phyloP scores from a whole-genome alignment of 2,113 vertebrate genomes.

The Bothrops jararaca region DNA sequence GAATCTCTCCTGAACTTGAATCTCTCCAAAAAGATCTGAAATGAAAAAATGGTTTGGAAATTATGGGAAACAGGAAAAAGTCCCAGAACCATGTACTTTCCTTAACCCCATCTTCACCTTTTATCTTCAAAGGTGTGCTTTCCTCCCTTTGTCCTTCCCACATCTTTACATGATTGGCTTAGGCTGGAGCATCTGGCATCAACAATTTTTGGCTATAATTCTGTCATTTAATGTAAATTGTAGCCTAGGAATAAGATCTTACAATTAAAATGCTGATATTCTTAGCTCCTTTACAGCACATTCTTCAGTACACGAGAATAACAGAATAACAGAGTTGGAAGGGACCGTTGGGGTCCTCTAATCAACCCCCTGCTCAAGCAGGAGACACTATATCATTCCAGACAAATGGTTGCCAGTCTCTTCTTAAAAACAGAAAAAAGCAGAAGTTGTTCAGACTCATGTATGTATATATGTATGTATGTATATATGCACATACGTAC shows the following conservation, averaged over 20 bases:
- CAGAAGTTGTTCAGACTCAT: not conserved
- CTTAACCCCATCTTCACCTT: not conserved
- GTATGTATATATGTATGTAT: not conserved
- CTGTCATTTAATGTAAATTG: not conserved
- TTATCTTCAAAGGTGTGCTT: not conserved
- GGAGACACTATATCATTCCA: not conserved
- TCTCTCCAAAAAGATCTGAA: not conserved
- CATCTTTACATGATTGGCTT: not conserved
- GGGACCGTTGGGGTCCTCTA: not conserved
- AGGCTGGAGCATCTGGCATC: not conserved
- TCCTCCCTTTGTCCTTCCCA: not conserved
- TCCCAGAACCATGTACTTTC: not conserved
- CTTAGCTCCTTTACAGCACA: not conserved
- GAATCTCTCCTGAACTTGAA: not conserved
- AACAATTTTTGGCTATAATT: not conserved
- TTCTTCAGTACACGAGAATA: not conserved
- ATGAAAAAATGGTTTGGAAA: not conserved
- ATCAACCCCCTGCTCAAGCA: not conserved
- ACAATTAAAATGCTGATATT: not conserved
- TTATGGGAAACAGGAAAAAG: not conserved
- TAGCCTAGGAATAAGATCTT: not conserved
- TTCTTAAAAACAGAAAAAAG: not conserved
- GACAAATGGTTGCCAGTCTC: too few species aligned
- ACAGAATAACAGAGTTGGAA: not conserved
- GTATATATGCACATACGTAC: not conserved